Evolutionary conservation across 2,797 vertebrate species (phyloP).

Genomic region (Phrynocephalus guinanensis): DNA sequence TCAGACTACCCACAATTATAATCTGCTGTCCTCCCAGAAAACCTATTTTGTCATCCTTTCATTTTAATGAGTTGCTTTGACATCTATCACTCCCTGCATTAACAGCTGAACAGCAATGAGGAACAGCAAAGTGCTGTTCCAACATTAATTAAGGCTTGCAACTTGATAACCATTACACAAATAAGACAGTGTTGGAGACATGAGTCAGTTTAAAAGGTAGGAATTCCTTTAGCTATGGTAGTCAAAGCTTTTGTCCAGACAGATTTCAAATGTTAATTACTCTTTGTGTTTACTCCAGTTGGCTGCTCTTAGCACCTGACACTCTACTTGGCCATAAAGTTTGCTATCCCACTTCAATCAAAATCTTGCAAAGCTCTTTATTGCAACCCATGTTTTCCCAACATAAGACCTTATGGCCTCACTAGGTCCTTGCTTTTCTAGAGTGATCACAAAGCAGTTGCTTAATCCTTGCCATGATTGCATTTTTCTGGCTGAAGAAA

Average conservation of each 20-base stretch:
- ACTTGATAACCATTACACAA: constrained; percentile 34
- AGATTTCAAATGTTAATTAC: constrained; percentile 33
- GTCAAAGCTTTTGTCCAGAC: constrained; percentile 10
- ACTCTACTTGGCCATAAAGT: background rate
- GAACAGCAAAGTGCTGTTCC: constrained; percentile 27
- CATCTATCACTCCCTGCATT: constrained; percentile 33
- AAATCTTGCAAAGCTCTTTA: background rate
- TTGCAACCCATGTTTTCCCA: constrained; percentile 7
- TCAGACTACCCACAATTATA: background rate
- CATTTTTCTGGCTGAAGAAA: background rate
- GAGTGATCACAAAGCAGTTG: background rate
- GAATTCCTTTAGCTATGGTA: constrained; percentile 15
- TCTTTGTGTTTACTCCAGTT: constrained; percentile 45
- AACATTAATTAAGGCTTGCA: constrained; percentile 31
- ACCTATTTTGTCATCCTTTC: constrained; percentile 5
- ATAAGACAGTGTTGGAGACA: constrained; percentile 27
- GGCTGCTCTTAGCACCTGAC: background rate
- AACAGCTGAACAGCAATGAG: constrained; percentile 24
- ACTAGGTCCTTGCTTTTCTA: background rate
- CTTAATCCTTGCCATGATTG: background rate
- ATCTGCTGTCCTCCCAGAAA: background rate
- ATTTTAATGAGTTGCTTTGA: constrained; percentile 43
- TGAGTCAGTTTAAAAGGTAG: constrained; percentile 16
- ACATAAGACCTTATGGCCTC: background rate
- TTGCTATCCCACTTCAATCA: background rate